Base-by-base conservation (phyloP, 2,797 vertebrate genomes). In the Valencia hispanica region DNA sequence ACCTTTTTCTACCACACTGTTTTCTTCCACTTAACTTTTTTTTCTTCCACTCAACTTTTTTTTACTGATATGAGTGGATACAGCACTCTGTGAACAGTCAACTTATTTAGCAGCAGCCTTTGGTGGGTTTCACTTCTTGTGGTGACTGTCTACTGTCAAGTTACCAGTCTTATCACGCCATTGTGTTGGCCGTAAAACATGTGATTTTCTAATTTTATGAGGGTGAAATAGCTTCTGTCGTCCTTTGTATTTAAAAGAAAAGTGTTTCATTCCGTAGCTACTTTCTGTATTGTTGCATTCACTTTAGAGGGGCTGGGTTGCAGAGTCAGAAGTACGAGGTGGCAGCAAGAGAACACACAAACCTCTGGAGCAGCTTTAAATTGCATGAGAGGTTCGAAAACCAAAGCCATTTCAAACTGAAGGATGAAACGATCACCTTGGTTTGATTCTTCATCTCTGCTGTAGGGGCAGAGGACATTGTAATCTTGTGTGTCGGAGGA, bases 391-490 rank as follows among this genome's bases (percentile, higher is more conserved):
- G 10, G 8, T 32, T 48, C 32, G 22, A 32, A 48, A 20, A 27
- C 14, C 17, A 5, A 17, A 47, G 1, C 0, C 0, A 8, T 32
- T 47, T 69, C 12, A 50, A 50, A 34, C 1, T 47, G 30, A 63
- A 22, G 43, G 45, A 69, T 47, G 36, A 70, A 75, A 68, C 32
- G 1, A 39, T 50, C 51, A 11, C 30, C 59, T n/a, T 32, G 25
- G 32, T 11, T n/a, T 61, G 73, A 68, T 81, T 78, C 84, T 73
- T 30, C 66, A 74, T 75, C 70, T 34, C 8, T 15, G 5, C 25
- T 43, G 1, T 25, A 73, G 34, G 53, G 63, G 59, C 74, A 79
- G 72, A 68, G 3, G 65, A 43, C 34, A 34, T 48, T 51, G 72
- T 68, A 83, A 73, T 30, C 63, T 51, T 65, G 71, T 72, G 79